Evolutionary conservation across 2,113 vertebrate genomes (phyloP).

Genomic region (Gallinago media): DNA sequence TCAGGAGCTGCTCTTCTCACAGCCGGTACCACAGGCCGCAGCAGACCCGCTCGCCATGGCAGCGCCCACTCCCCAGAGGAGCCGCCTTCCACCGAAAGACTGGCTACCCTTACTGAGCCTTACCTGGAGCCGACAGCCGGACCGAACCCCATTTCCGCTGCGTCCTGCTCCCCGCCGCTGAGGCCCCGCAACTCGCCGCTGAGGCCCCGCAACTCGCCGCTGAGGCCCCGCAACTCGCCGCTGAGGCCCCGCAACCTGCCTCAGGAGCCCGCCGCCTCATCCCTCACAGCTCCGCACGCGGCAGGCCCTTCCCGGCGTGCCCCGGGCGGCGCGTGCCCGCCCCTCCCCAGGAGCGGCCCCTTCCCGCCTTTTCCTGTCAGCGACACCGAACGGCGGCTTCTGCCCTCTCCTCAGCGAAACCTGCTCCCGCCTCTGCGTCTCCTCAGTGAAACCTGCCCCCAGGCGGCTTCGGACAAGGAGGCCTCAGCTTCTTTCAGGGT

Average conservation of each 20-base stretch:
- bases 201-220: no score
- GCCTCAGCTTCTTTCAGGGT: neutral
- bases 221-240: no score
- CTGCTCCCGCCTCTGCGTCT: no score
- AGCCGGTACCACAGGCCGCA: neutral
- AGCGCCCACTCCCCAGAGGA: neutral
- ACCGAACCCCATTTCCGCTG: neutral
- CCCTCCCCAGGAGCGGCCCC: rapidly evolving
- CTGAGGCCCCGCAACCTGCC: no score
- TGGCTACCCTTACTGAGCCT: neutral
- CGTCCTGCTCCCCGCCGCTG: neutral
- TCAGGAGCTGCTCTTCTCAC: neutral
- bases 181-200: no score
- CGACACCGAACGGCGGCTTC: neutral
- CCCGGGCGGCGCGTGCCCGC: no score
- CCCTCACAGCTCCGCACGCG: neutral
- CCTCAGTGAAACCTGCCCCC: neutral
- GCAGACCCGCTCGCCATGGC: neutral
- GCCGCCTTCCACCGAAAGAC: neutral
- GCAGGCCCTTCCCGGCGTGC: neutral
- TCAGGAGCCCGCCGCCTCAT: no score
- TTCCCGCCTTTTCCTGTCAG: neutral
- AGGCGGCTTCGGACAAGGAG: rapidly evolving
- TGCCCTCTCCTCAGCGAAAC: neutral
- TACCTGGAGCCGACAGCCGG: neutral